Base-by-base conservation (phyloP, 1,140 invertebrate genomes). In the Leptopilina boulardi region DNA sequence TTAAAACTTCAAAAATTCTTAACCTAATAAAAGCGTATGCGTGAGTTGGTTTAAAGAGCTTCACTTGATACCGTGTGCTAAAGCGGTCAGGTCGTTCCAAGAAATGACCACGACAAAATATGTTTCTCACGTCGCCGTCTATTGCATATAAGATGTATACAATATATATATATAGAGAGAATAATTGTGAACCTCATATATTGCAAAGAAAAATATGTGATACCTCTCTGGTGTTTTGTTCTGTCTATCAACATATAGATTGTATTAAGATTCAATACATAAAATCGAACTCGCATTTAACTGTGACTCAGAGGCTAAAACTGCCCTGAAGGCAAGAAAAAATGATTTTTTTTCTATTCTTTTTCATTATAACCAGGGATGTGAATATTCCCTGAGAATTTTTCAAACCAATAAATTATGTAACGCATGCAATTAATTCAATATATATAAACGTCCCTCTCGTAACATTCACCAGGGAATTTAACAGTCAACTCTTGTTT, bases 1-100 rank as follows among this genome's bases (percentile, higher is more conserved):
- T 26, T 13, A 26, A 59, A 30, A 59, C 11, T 54, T 3, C 4
- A 23, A 11, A 26, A 2, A 26, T 59, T 26, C 5, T 59, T 26
- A 23, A 15, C 2, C 21, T 30, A 11, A 59, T 77, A 79, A 76
- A 74, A 76, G 19, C 71, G 71, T 42, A 42, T 42, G 19, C 71
- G 15, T 47, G 19, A n/a, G 10, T 70, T 77, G 74, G 77, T 78
- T 77, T 83, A 73, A 34, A 76, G 73, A 75, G 80, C 72, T 87
- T 83, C 86, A 87, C 86, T 87, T 86, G 86, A 86, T 87, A 83
- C 81, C n/a, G n/a, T n/a, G n/a, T n/a, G 80, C 76, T 81, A 86
- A 83, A 84, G 81, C 82, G 77, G 83, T 84, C 83, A 83, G 78
- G 80, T 84, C 82, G 80, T 84, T 87, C 83, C 77, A 70, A 83